A percentile compares a stretch with the other conserved stretches of the same genome.
Conservation (phyloP, 2,113 vertebrate genomes). For the Girardinichthys multiradiatus region DNA sequence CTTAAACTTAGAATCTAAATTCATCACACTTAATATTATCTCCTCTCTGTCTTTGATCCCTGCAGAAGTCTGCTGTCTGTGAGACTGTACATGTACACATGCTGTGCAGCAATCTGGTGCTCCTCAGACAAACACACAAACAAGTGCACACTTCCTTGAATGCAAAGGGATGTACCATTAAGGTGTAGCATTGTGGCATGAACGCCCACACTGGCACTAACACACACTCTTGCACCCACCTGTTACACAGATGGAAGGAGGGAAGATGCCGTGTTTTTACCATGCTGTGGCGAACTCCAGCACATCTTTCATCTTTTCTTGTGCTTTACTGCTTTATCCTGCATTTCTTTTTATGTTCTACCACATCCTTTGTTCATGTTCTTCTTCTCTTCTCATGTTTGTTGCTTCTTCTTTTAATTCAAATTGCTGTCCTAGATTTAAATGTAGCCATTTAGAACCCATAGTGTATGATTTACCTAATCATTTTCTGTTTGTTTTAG, state of each 20-base stretch:
- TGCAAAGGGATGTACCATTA: not conserved
- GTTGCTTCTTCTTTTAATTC: not conserved
- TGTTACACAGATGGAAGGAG: constrained; percentile 25
- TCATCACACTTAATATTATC: not conserved
- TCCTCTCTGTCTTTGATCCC: not conserved
- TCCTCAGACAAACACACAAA: constrained; percentile 15
- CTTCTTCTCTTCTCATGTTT: not conserved
- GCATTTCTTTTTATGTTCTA: not conserved
- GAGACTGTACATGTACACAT: constrained; percentile 18
- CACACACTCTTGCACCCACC: constrained; percentile 10
- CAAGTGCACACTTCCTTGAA: not conserved
- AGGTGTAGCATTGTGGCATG: not conserved
- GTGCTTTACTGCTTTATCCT: not conserved
- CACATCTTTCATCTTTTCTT: constrained; percentile 16
- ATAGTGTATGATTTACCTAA: no score
- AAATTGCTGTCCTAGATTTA: not conserved
- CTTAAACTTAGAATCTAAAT: no score
- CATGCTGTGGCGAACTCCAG: constrained; percentile 12
- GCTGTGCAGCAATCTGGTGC: constrained; percentile 56
- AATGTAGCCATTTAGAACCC: no score
- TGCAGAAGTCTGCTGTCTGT: constrained; percentile 20
- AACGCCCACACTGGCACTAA: not conserved
- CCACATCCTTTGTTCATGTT: not conserved
- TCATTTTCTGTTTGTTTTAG: no score
- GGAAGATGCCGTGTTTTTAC: constrained; percentile 25